phyloP scores from a whole-genome alignment of 2,113 vertebrate genomes.

The Labeo rohita region DNA sequence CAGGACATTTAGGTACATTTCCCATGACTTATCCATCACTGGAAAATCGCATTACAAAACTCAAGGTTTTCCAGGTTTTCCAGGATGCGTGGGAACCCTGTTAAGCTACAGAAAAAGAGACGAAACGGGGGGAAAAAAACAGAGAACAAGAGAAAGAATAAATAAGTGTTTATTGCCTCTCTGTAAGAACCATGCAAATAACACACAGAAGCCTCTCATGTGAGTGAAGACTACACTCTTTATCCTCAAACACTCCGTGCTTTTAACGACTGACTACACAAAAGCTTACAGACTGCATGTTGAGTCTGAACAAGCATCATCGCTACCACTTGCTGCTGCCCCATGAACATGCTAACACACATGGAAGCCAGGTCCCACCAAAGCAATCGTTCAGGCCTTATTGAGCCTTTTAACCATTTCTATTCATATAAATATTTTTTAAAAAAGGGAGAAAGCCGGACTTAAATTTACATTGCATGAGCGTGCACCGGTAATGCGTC shows the following conservation, averaged over 20 bases:
- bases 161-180: constrained; percentile 30
- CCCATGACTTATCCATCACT: constrained; percentile 8
- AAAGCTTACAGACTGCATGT: constrained; percentile 1
- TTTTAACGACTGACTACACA: not conserved
- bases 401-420: not conserved
- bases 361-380: constrained; percentile 7
- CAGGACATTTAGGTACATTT: not conserved
- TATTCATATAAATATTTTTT: not conserved
- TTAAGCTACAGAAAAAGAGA: constrained; percentile 40
- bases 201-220: constrained; percentile 3
- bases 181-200: constrained; percentile 13
- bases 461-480: not conserved
- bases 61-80: constrained; percentile 39
- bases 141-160: constrained; percentile 12
- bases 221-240: constrained; percentile 10
- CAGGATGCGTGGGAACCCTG: constrained; percentile 44
- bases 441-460: not conserved
- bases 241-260: not conserved
- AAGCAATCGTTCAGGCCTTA: not conserved
- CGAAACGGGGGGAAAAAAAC: not conserved
- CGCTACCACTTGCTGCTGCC: not conserved
- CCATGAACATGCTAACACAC: not conserved
- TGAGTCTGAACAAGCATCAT: not conserved
- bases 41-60: constrained; percentile 16
- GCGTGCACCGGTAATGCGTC: not conserved